Conservation (phyloP, 2,888 invertebrate genomes). For the Agonum fuliginosum region DNA sequence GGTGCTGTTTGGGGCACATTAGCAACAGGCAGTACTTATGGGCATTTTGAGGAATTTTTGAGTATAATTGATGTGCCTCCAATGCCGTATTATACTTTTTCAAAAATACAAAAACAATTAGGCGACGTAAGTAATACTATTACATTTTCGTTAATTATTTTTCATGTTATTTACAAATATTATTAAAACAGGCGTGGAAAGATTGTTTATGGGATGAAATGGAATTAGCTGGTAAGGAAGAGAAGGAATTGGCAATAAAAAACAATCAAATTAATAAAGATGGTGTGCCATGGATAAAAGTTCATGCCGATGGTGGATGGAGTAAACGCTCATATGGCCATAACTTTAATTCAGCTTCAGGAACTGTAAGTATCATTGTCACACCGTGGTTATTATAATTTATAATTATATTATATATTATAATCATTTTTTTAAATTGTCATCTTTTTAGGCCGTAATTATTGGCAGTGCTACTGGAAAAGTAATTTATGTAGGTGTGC, state of each 20-base stretch:
- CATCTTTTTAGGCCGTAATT: conserved; percentile 59
- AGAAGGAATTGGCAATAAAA: conserved; percentile 13
- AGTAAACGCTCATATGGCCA: conserved; percentile 35
- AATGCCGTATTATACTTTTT: too few relatives aligned
- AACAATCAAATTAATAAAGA: conserved; percentile 17
- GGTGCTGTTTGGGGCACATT: conserved; percentile 23
- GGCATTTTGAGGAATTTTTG: not conserved
- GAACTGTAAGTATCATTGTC: not conserved
- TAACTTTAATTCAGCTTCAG: conserved; percentile 25
- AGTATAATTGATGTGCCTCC: too few relatives aligned
- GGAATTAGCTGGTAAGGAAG: not conserved
- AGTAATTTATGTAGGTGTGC: conserved; percentile 65
- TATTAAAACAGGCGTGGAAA: too few relatives aligned
- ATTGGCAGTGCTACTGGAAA: conserved; percentile 63
- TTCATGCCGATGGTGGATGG: conserved; percentile 49
- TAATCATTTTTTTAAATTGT: too few relatives aligned
- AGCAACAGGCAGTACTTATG: conserved; percentile 4
- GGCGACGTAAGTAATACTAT: too few relatives aligned
- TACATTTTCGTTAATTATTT: too few relatives aligned
- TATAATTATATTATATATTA: too few relatives aligned
- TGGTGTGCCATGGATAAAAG: conserved; percentile 46
- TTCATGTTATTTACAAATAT: too few relatives aligned
- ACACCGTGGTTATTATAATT: too few relatives aligned
- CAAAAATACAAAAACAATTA: too few relatives aligned
- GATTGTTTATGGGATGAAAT: not conserved